Evolutionary conservation across 2,888 invertebrate species (phyloP).

Genomic region (Boloria euphrosyne): DNA sequence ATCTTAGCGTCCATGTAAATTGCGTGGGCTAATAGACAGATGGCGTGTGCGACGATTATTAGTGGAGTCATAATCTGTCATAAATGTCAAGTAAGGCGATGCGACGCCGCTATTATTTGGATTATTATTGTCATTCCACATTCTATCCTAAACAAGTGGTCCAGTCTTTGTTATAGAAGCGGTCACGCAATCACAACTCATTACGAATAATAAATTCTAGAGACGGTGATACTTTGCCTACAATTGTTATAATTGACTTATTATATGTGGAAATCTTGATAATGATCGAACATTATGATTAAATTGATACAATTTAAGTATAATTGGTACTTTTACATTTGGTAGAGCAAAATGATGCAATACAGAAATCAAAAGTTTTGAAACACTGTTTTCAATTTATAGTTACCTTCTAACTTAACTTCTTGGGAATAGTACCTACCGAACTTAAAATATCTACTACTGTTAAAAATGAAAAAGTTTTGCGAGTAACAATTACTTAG

Average conservation of each 20-base stretch:
- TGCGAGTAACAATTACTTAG: too few relatives aligned
- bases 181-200: conserved; percentile 66
- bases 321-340: background rate
- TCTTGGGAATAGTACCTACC: too few relatives aligned
- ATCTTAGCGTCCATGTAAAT: conserved; percentile 63
- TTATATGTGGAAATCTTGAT: conserved; percentile 26
- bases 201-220: conserved; percentile 50
- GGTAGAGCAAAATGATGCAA: background rate
- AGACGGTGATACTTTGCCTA: conserved; percentile 46
- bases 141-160: conserved; percentile 64
- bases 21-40: conserved; percentile 74
- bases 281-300: conserved; percentile 43
- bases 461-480: too few relatives aligned
- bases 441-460: too few relatives aligned
- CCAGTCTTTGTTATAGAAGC: conserved; percentile 57
- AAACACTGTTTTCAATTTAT: background rate
- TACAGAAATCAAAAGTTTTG: background rate
- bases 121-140: conserved; percentile 69
- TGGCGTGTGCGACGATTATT: conserved; percentile 73
- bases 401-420: background rate
- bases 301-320: conserved; percentile 46
- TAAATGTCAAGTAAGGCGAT: conserved; percentile 73
- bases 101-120: conserved; percentile 64
- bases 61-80: conserved; percentile 76
- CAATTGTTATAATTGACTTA: conserved; percentile 45